phyloP scores from a whole-genome alignment of 1,140 invertebrate genomes.

The Pogonognathellus flavescens region DNA sequence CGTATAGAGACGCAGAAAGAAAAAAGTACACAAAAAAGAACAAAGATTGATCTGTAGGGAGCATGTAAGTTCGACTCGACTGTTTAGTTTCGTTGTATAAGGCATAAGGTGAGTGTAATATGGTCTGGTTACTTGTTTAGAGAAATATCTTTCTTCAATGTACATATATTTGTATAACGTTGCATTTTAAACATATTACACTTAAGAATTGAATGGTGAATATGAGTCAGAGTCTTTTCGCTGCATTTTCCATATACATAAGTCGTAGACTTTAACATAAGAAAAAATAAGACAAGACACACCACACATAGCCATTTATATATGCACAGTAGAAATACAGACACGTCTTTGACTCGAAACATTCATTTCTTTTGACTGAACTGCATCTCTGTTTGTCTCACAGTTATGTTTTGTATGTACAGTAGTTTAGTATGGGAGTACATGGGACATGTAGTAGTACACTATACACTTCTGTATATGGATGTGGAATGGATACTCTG shows the following conservation, averaged over 20 bases:
- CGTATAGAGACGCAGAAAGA: not conserved
- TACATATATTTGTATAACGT: no score
- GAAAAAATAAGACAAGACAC: slow-evolving; percentile 9
- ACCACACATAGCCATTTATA: no score
- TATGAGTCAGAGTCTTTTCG: not conserved
- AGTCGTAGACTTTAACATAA: no score
- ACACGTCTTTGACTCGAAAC: slow-evolving; percentile 14
- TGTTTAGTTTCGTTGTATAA: not conserved
- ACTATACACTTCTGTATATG: no score
- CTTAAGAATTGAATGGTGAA: no score
- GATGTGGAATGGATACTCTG: no score
- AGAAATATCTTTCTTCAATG: no score
- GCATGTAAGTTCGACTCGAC: slow-evolving; percentile 5
- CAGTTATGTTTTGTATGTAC: not conserved
- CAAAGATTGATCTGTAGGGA: slow-evolving; percentile 42
- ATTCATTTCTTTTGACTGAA: slow-evolving; percentile 38
- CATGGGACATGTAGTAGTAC: no score
- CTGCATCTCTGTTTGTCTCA: not conserved
- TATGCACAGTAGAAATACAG: slow-evolving; percentile 21
- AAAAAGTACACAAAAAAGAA: slow-evolving; percentile 17
- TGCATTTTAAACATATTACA: no score
- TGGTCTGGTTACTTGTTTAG: no score
- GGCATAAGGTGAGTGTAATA: not conserved
- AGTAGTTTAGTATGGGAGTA: no score
- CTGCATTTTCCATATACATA: not conserved